phyloP scores from a whole-genome alignment of 1,140 invertebrate species.

The Hyles vespertilio region DNA sequence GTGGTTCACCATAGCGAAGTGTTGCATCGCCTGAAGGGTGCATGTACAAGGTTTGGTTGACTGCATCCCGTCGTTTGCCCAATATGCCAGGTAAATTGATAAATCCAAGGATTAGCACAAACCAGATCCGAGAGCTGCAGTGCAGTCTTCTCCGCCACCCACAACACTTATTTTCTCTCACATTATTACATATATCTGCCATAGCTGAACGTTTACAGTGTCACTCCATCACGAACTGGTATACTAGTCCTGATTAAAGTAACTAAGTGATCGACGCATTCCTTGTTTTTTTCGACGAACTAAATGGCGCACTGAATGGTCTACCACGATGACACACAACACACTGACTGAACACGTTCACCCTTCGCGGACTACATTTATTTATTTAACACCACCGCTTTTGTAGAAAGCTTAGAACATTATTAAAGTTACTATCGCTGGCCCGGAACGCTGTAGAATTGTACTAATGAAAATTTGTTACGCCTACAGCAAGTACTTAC shows the following conservation, averaged over 20 bases:
- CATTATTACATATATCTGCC: constrained; percentile 46
- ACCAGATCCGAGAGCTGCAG: constrained; percentile 55
- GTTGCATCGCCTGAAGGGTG: constrained; percentile 39
- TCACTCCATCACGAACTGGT: constrained; percentile 54
- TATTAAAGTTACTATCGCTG: constrained; percentile 4
- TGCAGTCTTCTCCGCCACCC: constrained; percentile 41
- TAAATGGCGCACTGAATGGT: constrained; percentile 60
- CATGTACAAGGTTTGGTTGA: constrained; percentile 38
- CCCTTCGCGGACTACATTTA: constrained; percentile 36
- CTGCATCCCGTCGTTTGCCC: constrained; percentile 43
- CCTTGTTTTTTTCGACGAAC: constrained; percentile 48
- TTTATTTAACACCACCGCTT: constrained; percentile 28
- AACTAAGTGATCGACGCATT: constrained; percentile 49
- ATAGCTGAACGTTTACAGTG: constrained; percentile 44
- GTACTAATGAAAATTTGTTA: constrained; percentile 41
- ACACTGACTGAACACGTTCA: constrained; percentile 43
- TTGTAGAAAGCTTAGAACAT: constrained; percentile 3
- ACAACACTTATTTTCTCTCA: constrained; percentile 46
- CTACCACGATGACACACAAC: constrained; percentile 52
- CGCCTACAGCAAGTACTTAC: constrained; percentile 52
- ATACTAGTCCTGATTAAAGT: constrained; percentile 35
- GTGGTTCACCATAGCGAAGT: constrained; percentile 46
- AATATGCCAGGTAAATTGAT: constrained; percentile 55
- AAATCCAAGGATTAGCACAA: constrained; percentile 49
- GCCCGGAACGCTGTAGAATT: constrained; percentile 24